A percentile compares a stretch with the other conserved stretches of the same genome.
These are phyloP conservation scores for Steatornis caripensis DNA, from an alignment of 2,113 vertebrate genomes.

Conservation along the genomic window DNA sequence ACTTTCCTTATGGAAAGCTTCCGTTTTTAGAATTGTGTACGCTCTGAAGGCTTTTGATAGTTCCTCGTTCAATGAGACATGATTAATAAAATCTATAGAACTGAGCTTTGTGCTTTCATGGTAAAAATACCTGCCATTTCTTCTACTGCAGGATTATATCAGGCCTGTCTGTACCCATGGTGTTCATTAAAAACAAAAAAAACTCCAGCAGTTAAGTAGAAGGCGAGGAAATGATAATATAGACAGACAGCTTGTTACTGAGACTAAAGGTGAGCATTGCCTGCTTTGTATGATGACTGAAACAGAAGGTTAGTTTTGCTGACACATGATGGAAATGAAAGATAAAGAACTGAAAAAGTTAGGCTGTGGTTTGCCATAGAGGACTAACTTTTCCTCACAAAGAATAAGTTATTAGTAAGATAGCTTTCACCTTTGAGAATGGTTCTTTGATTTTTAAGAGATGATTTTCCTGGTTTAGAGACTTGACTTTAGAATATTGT, in stretches of 20 bases:
- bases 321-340: not conserved
- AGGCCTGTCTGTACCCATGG: not conserved
- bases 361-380: not conserved
- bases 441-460: not conserved
- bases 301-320: not conserved
- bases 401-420: not conserved
- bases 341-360: not conserved
- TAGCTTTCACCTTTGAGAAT: not conserved
- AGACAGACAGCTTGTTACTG: not conserved
- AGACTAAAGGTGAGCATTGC: not conserved
- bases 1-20: conserved; percentile 26
- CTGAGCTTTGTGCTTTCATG: not conserved
- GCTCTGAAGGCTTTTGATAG: not conserved
- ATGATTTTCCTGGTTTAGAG: not conserved
- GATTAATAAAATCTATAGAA: not conserved
- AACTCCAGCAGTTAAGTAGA: not conserved
- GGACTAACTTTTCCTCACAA: not conserved
- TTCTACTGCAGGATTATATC: not conserved
- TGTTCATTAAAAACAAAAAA: not conserved
- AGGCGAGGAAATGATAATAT: not conserved
- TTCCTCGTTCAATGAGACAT: not conserved
- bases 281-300: not conserved
- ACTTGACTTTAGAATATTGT: not conserved
- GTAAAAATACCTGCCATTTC: not conserved
- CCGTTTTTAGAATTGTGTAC: not conserved